Evolutionary conservation across 2,113 vertebrate genomes (phyloP), one percentile per base, ranked within the genome.

Genomic region (Gymnorhina tibicen): DNA sequence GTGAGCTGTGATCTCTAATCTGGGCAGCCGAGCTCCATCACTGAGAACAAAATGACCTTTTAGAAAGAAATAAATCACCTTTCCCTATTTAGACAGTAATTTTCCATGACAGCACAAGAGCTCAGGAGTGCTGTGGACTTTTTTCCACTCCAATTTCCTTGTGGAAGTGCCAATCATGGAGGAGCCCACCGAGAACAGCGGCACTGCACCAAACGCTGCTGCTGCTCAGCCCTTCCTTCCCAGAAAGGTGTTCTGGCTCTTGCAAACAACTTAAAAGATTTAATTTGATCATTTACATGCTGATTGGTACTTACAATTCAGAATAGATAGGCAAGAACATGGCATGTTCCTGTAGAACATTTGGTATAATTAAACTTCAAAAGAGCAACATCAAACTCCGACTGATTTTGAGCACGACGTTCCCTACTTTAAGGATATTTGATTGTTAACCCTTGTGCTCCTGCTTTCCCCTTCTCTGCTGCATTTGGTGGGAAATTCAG

Each of bases 271-370:
- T 92, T 81, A 46, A 73, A 97, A 78, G 83, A 84, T 92, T 95
- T 96, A 96, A 95, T 96, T 92, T 95, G 91, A 95, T 97, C 95
- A 95, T 97, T 96, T 96, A 91, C 83, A 91, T 94, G 95, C 93
- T 97, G 93, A 94, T 95, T 95, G 96, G 96, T 96, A 92, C 92
- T 94, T 95, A 78, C 86, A 87, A 95, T 93, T 94, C 93, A 78
- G 93, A 93, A 85, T 69, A 94, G 95, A 95, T 89, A 96, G 96
- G 86, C 69, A 84, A 87, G 92, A 96, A 93, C 92, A 60, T 92
- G 83, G 90, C 88, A 50, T 82, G 76, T 93, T 94, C 92, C 83
- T 95, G 93, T 89, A 91, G 96, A 97, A 96, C 92, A 92, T 95
- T 96, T 87, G 91, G 93, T 91, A 69, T 96, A 96, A 96, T 96